Percentiles rank a stretch among this genome's conserved stretches.
These are phyloP conservation scores for Heliocidaris tuberculata DNA, from an alignment of 35 echinoderm and acorn worm genomes.

Conservation along the genomic window DNA sequence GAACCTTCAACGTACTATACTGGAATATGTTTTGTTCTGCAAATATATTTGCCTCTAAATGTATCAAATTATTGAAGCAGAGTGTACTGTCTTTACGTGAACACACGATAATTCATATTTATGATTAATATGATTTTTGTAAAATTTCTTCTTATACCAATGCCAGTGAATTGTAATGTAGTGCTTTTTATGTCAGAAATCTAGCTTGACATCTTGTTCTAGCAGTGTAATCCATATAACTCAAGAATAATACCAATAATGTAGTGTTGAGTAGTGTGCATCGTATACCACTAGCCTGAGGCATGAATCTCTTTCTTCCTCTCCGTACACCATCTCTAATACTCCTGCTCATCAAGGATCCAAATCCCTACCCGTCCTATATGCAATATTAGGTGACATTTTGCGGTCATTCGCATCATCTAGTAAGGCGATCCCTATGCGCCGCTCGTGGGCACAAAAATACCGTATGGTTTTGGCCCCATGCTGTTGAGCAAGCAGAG, in stretches of 20 bases:
- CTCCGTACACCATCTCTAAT: constrained; percentile 23
- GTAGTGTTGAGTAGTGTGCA: constrained; percentile 34
- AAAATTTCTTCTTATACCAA: neutral
- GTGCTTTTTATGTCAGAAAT: neutral
- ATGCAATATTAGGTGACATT: constrained; percentile 54
- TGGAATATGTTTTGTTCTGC: too few species aligned
- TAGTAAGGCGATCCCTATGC: constrained; percentile 40
- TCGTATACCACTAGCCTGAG: neutral
- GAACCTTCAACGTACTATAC: too few species aligned
- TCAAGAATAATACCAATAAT: constrained; percentile 38
- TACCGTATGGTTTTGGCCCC: constrained; percentile 50
- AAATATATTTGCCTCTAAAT: too few species aligned
- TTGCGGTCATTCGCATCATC: constrained; percentile 48
- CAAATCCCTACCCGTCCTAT: constrained; percentile 27
- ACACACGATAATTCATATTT: too few species aligned
- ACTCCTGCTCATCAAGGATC: neutral
- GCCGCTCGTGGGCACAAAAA: constrained; percentile 44
- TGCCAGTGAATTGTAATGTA: neutral
- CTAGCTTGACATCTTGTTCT: constrained; percentile 26
- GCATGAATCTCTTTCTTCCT: constrained; percentile 29
- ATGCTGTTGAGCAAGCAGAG: constrained; percentile 44
- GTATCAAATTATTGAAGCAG: too few species aligned
- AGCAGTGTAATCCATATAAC: constrained; percentile 29
- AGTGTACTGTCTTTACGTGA: too few species aligned
- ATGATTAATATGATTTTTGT: too few species aligned